Conservation (phyloP, 1,140 invertebrate species). For the Frieseomelitta varia region DNA sequence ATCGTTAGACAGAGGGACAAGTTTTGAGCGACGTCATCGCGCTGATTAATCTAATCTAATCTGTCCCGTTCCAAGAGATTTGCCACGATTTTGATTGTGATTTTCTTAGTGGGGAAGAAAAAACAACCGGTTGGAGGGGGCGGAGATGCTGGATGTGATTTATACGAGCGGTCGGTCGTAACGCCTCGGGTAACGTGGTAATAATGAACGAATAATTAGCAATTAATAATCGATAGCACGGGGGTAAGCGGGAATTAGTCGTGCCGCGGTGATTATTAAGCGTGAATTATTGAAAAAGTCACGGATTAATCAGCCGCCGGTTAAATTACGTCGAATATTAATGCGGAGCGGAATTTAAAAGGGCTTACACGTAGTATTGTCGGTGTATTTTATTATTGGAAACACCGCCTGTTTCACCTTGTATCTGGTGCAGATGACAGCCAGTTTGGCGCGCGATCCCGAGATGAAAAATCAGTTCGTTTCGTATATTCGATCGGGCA, state of each 20-base stretch:
- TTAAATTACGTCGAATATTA: conserved; percentile 42
- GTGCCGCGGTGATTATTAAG: background rate
- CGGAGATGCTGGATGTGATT: background rate
- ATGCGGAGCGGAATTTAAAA: background rate
- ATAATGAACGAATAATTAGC: conserved; percentile 37
- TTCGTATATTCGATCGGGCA: conserved; percentile 40
- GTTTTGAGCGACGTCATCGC: background rate
- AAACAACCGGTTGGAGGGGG: too few relatives aligned
- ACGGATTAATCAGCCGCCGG: conserved; percentile 14
- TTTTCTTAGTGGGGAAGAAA: background rate
- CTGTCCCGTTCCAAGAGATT: background rate
- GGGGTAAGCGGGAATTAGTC: conserved; percentile 2
- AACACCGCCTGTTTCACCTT: conserved; percentile 43
- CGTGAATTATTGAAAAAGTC: conserved; percentile 42
- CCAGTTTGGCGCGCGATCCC: conserved; percentile 49
- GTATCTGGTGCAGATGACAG: conserved; percentile 28
- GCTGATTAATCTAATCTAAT: background rate
- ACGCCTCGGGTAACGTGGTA: background rate
- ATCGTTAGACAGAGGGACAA: too few relatives aligned
- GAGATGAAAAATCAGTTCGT: conserved; percentile 60
- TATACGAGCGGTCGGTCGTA: background rate
- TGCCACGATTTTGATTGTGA: background rate
- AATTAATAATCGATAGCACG: conserved; percentile 46
- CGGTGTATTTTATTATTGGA: conserved; percentile 51
- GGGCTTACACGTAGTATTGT: background rate